Evolutionary conservation across 2,113 vertebrate species (phyloP).

Genomic region (Antechinus flavipes): DNA sequence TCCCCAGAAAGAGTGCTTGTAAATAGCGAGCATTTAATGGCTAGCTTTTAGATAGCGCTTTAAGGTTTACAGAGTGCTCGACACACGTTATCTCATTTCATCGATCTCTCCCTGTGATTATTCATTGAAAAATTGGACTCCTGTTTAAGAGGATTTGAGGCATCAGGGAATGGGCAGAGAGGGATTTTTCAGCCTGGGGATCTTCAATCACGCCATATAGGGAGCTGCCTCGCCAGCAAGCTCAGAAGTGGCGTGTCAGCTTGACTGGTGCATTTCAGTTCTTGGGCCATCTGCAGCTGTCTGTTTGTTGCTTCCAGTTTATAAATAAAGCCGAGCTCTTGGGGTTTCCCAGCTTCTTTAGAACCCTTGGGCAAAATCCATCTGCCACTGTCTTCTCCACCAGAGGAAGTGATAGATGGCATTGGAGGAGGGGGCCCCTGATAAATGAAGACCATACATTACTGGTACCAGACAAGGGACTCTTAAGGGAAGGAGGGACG

Average conservation of each 20-base stretch:
- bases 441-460: background rate
- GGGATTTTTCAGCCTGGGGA: background rate
- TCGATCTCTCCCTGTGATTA: background rate
- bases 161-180: background rate
- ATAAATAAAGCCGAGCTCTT: background rate
- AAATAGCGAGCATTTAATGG: background rate
- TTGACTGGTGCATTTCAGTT: background rate
- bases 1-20: background rate
- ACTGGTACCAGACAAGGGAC: background rate
- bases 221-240: background rate
- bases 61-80: background rate
- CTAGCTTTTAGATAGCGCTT: background rate
- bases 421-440: background rate
- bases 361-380: constrained; percentile 1
- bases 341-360: background rate
- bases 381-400: background rate
- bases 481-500: background rate
- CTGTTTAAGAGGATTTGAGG: background rate
- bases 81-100: background rate
- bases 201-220: background rate
- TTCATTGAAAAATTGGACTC: background rate
- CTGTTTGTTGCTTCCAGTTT: constrained; percentile 7
- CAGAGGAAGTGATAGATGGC: background rate
- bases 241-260: background rate
- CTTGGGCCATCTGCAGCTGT: constrained; percentile 2